Evolutionary conservation across 35 echinoderm and acorn worm genomes (phyloP).

Genomic region (Lytechinus pictus): DNA sequence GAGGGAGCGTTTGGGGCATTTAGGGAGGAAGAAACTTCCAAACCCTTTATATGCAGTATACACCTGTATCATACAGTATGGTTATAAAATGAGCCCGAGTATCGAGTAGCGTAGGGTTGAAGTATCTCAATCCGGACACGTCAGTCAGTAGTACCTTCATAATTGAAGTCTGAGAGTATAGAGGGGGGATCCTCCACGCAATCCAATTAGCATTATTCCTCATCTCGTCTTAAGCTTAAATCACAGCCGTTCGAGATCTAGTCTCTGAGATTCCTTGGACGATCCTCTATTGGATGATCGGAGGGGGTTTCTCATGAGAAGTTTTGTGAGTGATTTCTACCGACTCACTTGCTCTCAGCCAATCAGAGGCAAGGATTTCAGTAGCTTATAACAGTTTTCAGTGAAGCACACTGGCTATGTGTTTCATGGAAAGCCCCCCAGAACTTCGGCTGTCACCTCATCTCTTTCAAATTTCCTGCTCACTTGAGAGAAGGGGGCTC

Average conservation of each 20-base stretch:
- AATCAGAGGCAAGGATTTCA: too few species aligned
- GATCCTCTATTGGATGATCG: not conserved
- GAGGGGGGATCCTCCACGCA: not conserved
- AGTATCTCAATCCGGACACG: not conserved
- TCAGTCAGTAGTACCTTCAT: not conserved
- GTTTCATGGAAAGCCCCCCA: too few species aligned
- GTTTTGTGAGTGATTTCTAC: too few species aligned
- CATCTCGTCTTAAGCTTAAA: not conserved
- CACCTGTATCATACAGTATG: not conserved
- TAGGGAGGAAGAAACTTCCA: not conserved
- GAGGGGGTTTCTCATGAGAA: not conserved
- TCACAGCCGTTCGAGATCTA: not conserved
- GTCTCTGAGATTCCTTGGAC: not conserved
- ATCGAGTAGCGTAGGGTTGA: not conserved
- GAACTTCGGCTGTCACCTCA: not conserved
- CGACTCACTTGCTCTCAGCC: too few species aligned
- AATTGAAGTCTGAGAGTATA: constrained; percentile 28
- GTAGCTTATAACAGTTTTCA: too few species aligned
- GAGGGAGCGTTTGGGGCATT: too few species aligned
- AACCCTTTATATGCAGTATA: not conserved
- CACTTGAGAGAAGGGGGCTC: not conserved
- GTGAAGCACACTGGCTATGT: too few species aligned
- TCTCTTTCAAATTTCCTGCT: not conserved
- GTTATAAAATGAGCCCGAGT: not conserved
- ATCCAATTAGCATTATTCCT: constrained; percentile 13